Evolutionary conservation across 1,140 invertebrate genomes (phyloP).

Genomic region (Platyura marginata): DNA sequence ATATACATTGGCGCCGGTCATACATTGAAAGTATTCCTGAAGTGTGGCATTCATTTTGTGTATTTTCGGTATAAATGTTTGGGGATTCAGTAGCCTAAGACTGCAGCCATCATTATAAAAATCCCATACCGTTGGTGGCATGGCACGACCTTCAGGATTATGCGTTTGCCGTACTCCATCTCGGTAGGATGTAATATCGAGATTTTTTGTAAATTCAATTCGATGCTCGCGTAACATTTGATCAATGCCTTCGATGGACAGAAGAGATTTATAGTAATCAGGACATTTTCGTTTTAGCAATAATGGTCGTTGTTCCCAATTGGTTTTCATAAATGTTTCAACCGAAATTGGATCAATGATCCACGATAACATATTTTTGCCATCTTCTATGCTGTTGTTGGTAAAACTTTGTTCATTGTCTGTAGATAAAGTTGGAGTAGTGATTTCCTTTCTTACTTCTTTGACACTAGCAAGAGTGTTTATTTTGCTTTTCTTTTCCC

Average conservation of each 20-base stretch:
- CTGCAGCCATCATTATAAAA: conserved; percentile 82
- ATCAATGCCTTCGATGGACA: conserved; percentile 60
- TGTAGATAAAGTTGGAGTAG: too few species aligned
- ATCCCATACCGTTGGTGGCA: conserved; percentile 75
- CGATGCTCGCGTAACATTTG: conserved; percentile 52
- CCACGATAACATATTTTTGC: conserved; percentile 43
- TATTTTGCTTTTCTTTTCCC: too few species aligned
- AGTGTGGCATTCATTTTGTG: conserved; percentile 49
- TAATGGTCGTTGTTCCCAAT: conserved; percentile 69
- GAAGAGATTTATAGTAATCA: conserved; percentile 53
- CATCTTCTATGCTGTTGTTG: conserved; percentile 36
- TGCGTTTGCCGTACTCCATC: conserved; percentile 66
- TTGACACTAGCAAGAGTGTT: too few species aligned
- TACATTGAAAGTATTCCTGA: conserved; percentile 86
- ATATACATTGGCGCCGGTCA: conserved; percentile 89
- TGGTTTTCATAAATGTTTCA: conserved; percentile 40
- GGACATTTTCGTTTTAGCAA: conserved; percentile 44
- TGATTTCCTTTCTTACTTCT: too few species aligned
- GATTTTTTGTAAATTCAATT: conserved; percentile 66
- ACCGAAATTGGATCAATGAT: conserved; percentile 43
- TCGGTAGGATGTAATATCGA: conserved; percentile 76
- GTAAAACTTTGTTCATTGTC: too few species aligned
- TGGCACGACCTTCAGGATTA: conserved; percentile 56
- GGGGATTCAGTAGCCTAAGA: conserved; percentile 83
- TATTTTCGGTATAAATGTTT: conserved; percentile 54